A percentile compares a stretch with the other conserved stretches of the same genome.
Evolutionary conservation across 2,113 vertebrate genomes (phyloP).

Genomic region (Brienomyrus brachyistius): DNA sequence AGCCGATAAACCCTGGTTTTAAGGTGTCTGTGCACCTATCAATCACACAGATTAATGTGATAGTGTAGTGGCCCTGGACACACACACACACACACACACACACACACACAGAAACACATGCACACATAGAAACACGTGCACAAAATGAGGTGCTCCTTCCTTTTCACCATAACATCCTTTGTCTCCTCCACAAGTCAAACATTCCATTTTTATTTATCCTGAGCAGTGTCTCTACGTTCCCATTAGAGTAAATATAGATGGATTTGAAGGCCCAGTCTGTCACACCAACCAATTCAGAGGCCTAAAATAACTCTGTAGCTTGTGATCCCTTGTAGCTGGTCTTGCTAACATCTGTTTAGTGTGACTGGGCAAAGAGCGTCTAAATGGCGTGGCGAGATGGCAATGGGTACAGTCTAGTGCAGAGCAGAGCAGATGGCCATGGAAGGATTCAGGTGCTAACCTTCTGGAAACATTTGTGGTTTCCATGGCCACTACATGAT

Average conservation of each 20-base stretch:
- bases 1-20: neutral
- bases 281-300: neutral
- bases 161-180: neutral
- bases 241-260: neutral
- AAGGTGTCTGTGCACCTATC: neutral
- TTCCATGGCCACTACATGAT: neutral
- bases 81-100: neutral
- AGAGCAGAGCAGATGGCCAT: neutral
- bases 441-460: neutral
- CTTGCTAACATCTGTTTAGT: neutral
- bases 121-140: neutral
- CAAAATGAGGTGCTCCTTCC: neutral
- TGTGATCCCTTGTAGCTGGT: neutral
- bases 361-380: neutral
- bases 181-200: neutral
- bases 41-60: neutral
- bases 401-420: neutral
- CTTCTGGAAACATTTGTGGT: neutral
- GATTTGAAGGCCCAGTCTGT: neutral
- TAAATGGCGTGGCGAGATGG: neutral
- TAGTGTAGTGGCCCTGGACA: neutral
- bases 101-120: conserved; percentile 9
- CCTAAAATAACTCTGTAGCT: neutral
- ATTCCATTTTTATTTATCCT: conserved; percentile 6
- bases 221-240: neutral